Conservation (phyloP, 1,140 invertebrate genomes). For the Pogonomyrmex californicus region DNA sequence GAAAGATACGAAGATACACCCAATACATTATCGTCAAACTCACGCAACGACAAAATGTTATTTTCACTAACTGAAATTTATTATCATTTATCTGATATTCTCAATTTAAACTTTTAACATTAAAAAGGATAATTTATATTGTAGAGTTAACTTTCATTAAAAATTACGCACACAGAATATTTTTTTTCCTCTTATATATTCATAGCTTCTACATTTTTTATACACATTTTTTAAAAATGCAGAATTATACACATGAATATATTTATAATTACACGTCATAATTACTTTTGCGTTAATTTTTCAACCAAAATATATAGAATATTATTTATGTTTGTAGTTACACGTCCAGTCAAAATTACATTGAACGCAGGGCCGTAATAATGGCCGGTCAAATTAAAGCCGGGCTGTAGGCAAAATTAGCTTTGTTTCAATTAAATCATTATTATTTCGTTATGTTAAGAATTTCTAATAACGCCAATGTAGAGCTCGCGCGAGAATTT, state of each 20-base stretch:
- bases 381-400: slow-evolving; percentile 36
- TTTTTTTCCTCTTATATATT: not conserved
- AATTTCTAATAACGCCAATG: slow-evolving; percentile 42
- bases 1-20: not conserved
- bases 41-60: not conserved
- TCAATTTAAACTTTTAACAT: slow-evolving; percentile 8
- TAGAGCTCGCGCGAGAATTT: not conserved
- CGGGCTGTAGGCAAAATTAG: slow-evolving; percentile 23
- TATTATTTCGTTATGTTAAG: slow-evolving; percentile 57
- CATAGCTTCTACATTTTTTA: not conserved
- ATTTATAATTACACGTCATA: slow-evolving; percentile 16
- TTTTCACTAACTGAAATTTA: not conserved
- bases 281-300: slow-evolving; percentile 31
- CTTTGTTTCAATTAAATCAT: slow-evolving; percentile 44
- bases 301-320: slow-evolving; percentile 16
- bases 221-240: slow-evolving; percentile 3
- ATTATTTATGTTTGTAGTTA: slow-evolving; percentile 7
- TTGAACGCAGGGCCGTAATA: slow-evolving; percentile 33
- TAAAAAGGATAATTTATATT: slow-evolving; percentile 7
- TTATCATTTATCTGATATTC: slow-evolving; percentile 23
- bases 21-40: not conserved
- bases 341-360: slow-evolving; percentile 25
- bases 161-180: not conserved
- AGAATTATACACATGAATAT: not conserved
- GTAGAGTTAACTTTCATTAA: slow-evolving; percentile 17